Conservation (phyloP, 2,113 vertebrate species). For the Megaleporinus macrocephalus region DNA sequence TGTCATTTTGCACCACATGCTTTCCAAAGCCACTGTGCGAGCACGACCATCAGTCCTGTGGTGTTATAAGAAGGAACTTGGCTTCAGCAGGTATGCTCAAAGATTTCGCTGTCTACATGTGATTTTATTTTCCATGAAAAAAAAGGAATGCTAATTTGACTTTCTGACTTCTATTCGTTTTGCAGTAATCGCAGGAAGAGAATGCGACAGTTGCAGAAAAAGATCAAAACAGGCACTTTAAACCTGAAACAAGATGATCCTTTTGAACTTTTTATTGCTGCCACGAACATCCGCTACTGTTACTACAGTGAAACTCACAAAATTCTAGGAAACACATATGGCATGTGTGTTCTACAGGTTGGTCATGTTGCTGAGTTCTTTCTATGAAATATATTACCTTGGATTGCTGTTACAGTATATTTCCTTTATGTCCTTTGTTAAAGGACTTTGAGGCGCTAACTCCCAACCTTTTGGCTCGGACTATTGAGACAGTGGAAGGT, state of each 20-base stretch:
- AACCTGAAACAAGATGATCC: slow-evolving; percentile 94
- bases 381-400: neutral
- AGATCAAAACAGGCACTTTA: slow-evolving; percentile 91
- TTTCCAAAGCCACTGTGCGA: slow-evolving; percentile 92
- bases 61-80: slow-evolving; percentile 98
- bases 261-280: slow-evolving; percentile 94
- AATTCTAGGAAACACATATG: slow-evolving; percentile 94
- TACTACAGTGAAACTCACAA: slow-evolving; percentile 99
- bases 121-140: neutral
- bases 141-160: neutral
- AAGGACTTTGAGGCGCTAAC: slow-evolving; percentile 97
- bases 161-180: slow-evolving; percentile 28
- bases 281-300: slow-evolving; percentile 98
- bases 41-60: slow-evolving; percentile 94
- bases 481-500: slow-evolving; percentile 95
- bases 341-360: slow-evolving; percentile 97
- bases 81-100: slow-evolving; percentile 90
- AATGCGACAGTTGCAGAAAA: slow-evolving; percentile 97
- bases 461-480: slow-evolving; percentile 93
- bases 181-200: slow-evolving; percentile 95
- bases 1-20: slow-evolving; percentile 97
- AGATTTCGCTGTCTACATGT: neutral
- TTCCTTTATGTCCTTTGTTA: neutral
- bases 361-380: neutral
- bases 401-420: neutral